phyloP scores from a whole-genome alignment of 2,888 invertebrate genomes.

The Callosobruchus maculatus region DNA sequence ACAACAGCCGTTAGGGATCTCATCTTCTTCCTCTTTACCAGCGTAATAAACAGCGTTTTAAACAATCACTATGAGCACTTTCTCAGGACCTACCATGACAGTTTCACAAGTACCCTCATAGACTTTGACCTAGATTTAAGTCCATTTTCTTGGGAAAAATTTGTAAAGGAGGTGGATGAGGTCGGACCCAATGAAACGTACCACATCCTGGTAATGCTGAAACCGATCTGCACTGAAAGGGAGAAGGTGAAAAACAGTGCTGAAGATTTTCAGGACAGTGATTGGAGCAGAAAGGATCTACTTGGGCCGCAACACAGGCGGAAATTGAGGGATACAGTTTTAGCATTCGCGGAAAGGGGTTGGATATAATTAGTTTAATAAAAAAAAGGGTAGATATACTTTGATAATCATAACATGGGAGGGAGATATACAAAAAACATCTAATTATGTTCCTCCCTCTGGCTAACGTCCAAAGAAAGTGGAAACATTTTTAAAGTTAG shows the following conservation, averaged over 20 bases:
- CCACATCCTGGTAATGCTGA: slow-evolving; percentile 52
- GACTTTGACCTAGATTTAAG: slow-evolving; percentile 42
- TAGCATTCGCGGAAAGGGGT: slow-evolving; percentile 38
- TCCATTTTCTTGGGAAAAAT: slow-evolving; percentile 47
- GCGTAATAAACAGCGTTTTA: slow-evolving; percentile 48
- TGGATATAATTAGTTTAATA: slow-evolving; percentile 34
- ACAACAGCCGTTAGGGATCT: slow-evolving; percentile 54
- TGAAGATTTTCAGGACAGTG: slow-evolving; percentile 47
- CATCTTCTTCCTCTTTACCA: slow-evolving; percentile 55
- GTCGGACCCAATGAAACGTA: slow-evolving; percentile 49
- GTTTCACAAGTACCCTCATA: slow-evolving; percentile 48
- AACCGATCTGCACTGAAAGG: slow-evolving; percentile 51
- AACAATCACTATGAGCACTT: slow-evolving; percentile 51
- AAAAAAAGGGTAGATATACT: no score
- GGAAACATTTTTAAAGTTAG: not conserved
- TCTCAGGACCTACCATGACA: slow-evolving; percentile 53
- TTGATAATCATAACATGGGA: not conserved
- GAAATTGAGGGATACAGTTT: slow-evolving; percentile 42
- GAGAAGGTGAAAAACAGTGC: slow-evolving; percentile 47
- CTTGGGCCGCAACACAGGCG: slow-evolving; percentile 41
- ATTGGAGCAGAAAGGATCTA: slow-evolving; percentile 43
- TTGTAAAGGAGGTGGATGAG: slow-evolving; percentile 47
- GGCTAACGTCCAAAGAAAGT: not conserved
- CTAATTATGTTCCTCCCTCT: not conserved
- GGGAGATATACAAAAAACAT: not conserved